A percentile compares a stretch with the other conserved stretches of the same genome.
phyloP scores from a whole-genome alignment of 2,888 invertebrate species.

The Drosophila algonquin region DNA sequence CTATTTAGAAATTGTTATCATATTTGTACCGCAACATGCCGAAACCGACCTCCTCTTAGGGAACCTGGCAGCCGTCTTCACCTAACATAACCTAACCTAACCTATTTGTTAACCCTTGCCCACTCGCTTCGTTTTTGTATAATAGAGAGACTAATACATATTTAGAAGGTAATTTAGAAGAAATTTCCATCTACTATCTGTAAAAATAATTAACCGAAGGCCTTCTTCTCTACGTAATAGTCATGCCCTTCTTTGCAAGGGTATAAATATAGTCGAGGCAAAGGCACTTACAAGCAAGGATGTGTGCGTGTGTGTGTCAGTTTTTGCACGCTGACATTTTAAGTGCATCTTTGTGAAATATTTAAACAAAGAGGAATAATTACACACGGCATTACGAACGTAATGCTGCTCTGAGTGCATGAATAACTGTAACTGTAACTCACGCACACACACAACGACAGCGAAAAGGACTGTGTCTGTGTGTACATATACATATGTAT shows the following conservation, averaged over 20 bases:
- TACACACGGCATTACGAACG: conserved; percentile 68
- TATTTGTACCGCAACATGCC: too few relatives aligned
- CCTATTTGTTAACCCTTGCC: too few relatives aligned
- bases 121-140: too few relatives aligned
- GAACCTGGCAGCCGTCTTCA: too few relatives aligned
- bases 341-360: conserved; percentile 78
- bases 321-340: conserved; percentile 73
- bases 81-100: too few relatives aligned
- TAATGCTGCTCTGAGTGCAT: conserved; percentile 68
- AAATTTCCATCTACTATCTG: too few relatives aligned
- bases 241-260: neutral
- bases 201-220: too few relatives aligned
- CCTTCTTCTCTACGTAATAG: neutral
- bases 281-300: conserved; percentile 50
- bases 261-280: conserved; percentile 36
- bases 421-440: conserved; percentile 34
- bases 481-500: neutral
- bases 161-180: too few relatives aligned
- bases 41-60: too few relatives aligned
- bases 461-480: conserved; percentile 3
- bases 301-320: conserved; percentile 25
- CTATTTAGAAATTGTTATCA: too few relatives aligned
- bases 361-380: conserved; percentile 76
- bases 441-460: conserved; percentile 4
- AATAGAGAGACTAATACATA: too few relatives aligned